Base-by-base conservation (phyloP, 2,113 vertebrate genomes). In the Pluvianellus socialis region DNA sequence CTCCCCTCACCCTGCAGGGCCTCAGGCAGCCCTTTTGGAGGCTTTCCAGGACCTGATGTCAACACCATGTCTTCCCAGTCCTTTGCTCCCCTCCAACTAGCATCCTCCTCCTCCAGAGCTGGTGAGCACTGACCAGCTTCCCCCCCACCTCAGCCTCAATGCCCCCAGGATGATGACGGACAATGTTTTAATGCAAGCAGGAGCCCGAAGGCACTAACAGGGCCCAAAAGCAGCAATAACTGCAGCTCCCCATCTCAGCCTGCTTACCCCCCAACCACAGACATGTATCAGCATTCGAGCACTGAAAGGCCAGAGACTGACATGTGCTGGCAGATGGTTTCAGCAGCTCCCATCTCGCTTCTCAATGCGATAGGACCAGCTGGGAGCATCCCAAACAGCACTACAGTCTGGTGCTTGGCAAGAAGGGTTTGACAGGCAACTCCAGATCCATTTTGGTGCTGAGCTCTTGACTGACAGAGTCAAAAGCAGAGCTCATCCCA, bases 321-420 rank as follows among this genome's bases (percentile, higher is more conserved):
- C 0, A 2, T 62, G 52, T 23, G 66, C 19, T 52, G 74, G 49
- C 49, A 87, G 61, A 61, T 23, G 26, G 62, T 53, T 70, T 45
- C 77, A 88, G 53, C 74, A 73, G 71, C 72, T 93, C 75, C 20
- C 1, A 0, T 38, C 81, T 77, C 16, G 4, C 59, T 83, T 70
- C 59, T 35, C 38, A 10, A 22, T 0, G 2, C 0, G 1, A 35
- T 0, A 86, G 67, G n/a, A 90, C n/a, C 70, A 90, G 38, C 49
- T 68, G 70, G 20, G 45, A 76, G 18, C 63, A 79, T 22, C 71
- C 56, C 67, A 73, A 83, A 83, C 58, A 77, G 71, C 59, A 50
- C 50, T 20, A 27, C 32, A 70, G 59, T 15, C 42, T 62, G n/a
- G 21, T 73, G 63, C 50, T 59, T 59, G 32, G n/a, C 63, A 80